Evolutionary conservation across 2,113 vertebrate species (phyloP).

Genomic region (cattle (Bos taurus)): ARS-UCD2.0 NC_037329.1:46989501-46990000

Average conservation of each 20-base stretch:
- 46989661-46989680: background rate
- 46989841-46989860: background rate
- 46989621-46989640: background rate
- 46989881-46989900: background rate
- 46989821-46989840: background rate
- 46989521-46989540: background rate
- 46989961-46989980: background rate
- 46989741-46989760: background rate
- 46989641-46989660: background rate
- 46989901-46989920: background rate
- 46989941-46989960: background rate
- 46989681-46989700: background rate
- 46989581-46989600: background rate
- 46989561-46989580: background rate
- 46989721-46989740: background rate
- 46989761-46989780: background rate
- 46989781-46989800: background rate
- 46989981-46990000: background rate
- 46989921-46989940: background rate
- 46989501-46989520: background rate
- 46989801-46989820: background rate
- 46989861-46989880: background rate
- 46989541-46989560: background rate
- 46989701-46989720: background rate
- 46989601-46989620: accelerated